phyloP scores from a whole-genome alignment of 2,888 invertebrate species.

The Cyclophora punctaria region DNA sequence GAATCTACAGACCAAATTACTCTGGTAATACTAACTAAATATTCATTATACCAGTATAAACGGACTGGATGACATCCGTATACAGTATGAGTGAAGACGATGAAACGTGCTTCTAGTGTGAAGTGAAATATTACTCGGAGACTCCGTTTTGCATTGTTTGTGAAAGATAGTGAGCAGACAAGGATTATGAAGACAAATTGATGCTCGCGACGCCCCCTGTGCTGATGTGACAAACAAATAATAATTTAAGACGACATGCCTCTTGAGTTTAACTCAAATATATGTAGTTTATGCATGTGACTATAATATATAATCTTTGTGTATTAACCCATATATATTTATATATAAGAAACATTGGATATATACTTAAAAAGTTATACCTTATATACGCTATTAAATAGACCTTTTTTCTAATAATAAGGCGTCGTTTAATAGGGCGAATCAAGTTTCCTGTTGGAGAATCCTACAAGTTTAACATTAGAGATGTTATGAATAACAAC shows the following conservation, averaged over 20 bases:
- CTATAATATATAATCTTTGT: too few relatives aligned
- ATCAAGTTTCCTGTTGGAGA: too few relatives aligned
- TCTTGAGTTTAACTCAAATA: too few relatives aligned
- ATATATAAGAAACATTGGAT: too few relatives aligned
- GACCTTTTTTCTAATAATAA: too few relatives aligned
- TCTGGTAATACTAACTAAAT: background rate
- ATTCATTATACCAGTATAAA: constrained; percentile 1
- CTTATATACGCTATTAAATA: too few relatives aligned
- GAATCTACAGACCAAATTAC: background rate
- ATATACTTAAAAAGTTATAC: too few relatives aligned
- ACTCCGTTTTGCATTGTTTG: constrained; percentile 17
- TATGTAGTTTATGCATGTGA: too few relatives aligned
- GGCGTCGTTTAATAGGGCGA: too few relatives aligned
- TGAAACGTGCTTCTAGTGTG: constrained; percentile 13
- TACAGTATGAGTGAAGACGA: background rate
- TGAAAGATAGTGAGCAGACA: constrained; percentile 13
- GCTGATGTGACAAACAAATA: constrained; percentile 12
- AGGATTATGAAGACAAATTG: constrained; percentile 32
- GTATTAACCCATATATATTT: too few relatives aligned
- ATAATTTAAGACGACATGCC: constrained; percentile 1
- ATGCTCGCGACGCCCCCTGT: constrained; percentile 18
- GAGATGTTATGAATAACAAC: too few relatives aligned
- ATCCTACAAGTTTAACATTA: too few relatives aligned
- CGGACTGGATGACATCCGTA: background rate
- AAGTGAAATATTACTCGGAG: constrained; percentile 13